Evolutionary conservation across 2,888 invertebrate genomes (phyloP).

Genomic region (Lamproptera curius): DNA sequence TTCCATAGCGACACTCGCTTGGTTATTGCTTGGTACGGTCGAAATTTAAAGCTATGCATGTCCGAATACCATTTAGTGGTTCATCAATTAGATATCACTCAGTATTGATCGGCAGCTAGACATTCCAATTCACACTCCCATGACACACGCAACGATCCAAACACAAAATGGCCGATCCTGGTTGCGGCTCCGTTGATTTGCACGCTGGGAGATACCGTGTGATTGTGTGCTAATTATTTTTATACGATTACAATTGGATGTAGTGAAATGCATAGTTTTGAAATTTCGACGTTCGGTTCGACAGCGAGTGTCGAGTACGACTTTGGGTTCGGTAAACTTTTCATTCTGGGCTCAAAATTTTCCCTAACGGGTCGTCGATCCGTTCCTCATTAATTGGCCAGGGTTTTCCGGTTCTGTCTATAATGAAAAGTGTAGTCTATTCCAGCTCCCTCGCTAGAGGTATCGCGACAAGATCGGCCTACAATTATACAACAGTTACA

Average conservation of each 20-base stretch:
- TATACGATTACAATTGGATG: too few species aligned
- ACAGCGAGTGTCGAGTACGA: constrained; percentile 27
- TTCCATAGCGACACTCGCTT: constrained; percentile 18
- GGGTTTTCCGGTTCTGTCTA: constrained; percentile 43
- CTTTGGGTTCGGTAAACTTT: constrained; percentile 42
- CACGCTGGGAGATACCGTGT: too few species aligned
- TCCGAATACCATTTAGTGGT: constrained; percentile 10
- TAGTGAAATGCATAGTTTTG: constrained; percentile 16
- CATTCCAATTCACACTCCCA: constrained; percentile 19
- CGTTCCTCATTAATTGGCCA: constrained; percentile 44
- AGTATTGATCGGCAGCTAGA: neutral
- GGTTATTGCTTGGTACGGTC: constrained; percentile 13
- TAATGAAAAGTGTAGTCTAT: constrained; percentile 53
- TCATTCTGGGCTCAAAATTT: constrained; percentile 59
- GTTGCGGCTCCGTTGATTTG: too few species aligned
- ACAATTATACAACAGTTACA: constrained; percentile 10
- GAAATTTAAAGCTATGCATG: constrained; percentile 21
- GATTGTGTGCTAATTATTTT: too few species aligned
- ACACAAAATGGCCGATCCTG: neutral
- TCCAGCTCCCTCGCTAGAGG: neutral
- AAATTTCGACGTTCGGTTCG: constrained; percentile 12
- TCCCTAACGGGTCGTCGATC: constrained; percentile 24
- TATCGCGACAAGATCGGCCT: constrained; percentile 4
- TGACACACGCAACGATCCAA: constrained; percentile 14
- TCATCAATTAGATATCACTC: constrained; percentile 11